Conservation (phyloP, 2,888 invertebrate genomes). For the Bimastos eiseni region DNA sequence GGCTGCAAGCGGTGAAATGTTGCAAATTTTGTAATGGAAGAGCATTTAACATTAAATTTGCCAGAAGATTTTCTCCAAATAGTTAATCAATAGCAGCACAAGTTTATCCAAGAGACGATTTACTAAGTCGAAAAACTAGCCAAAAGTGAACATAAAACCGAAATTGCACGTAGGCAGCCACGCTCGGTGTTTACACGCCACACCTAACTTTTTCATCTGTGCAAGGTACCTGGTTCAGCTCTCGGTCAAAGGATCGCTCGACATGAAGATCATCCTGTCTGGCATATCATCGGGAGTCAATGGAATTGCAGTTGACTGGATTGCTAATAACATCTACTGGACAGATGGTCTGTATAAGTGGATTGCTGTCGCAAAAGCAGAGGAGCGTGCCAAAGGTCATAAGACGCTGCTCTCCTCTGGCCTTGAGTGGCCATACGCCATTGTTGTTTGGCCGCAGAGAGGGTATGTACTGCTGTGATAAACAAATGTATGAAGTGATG, state of each 20-base stretch:
- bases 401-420: slow-evolving; percentile 34
- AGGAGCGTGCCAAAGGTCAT: slow-evolving; percentile 28
- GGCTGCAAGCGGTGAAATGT: too few species aligned
- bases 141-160: too few species aligned
- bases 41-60: too few species aligned
- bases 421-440: slow-evolving; percentile 53
- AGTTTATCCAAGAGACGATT: too few species aligned
- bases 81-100: too few species aligned
- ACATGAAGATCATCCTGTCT: slow-evolving; percentile 48
- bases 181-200: too few species aligned
- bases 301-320: slow-evolving; percentile 57
- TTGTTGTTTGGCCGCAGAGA: slow-evolving; percentile 55
- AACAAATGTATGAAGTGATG: background rate
- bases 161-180: too few species aligned
- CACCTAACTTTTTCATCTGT: too few species aligned
- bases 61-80: too few species aligned
- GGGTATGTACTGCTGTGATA: slow-evolving; percentile 47
- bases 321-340: slow-evolving; percentile 54
- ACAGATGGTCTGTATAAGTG: slow-evolving; percentile 57
- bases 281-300: slow-evolving; percentile 55
- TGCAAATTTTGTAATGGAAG: too few species aligned
- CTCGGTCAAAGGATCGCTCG: slow-evolving; percentile 36
- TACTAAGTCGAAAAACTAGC: too few species aligned
- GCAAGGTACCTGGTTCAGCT: slow-evolving; percentile 36
- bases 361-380: slow-evolving; percentile 50